These are phyloP conservation scores for Lacanobia wlatinum DNA, from an alignment of 2,888 invertebrate species.

Conservation along the genomic window DNA sequence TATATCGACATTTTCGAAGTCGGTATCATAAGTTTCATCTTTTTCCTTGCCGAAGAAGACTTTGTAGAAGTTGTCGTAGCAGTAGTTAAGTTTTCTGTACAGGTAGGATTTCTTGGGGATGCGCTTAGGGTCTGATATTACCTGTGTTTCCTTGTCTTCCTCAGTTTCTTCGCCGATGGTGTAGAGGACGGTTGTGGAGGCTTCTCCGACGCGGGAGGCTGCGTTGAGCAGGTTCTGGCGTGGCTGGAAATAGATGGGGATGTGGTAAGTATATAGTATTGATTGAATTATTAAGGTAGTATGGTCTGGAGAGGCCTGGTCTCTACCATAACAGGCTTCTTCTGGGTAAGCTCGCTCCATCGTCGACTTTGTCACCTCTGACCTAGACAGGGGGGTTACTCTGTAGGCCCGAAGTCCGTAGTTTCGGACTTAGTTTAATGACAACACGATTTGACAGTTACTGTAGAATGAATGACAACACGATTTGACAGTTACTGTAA, in stretches of 20 bases:
- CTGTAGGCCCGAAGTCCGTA: too few relatives aligned
- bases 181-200: constrained; percentile 97
- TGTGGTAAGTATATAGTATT: background rate
- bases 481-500: too few relatives aligned
- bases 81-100: constrained; percentile 87
- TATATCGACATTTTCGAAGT: constrained; percentile 61
- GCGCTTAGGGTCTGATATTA: constrained; percentile 69
- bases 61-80: constrained; percentile 88
- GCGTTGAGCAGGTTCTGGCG: constrained; percentile 98
- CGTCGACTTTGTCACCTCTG: too few relatives aligned
- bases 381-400: too few relatives aligned
- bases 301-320: too few relatives aligned
- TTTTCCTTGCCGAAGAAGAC: constrained; percentile 83
- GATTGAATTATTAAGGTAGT: too few relatives aligned
- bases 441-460: too few relatives aligned
- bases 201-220: constrained; percentile 99
- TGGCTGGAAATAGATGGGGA: constrained; percentile 90
- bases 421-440: too few relatives aligned
- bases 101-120: constrained; percentile 81
- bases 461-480: too few relatives aligned
- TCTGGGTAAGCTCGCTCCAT: too few relatives aligned
- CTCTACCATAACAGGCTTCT: too few relatives aligned
- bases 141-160: constrained; percentile 95
- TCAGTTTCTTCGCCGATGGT: constrained; percentile 98
- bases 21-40: constrained; percentile 65